Base-by-base conservation (phyloP, 2,888 invertebrate genomes). In the Dinocampus coccinellae region DNA sequence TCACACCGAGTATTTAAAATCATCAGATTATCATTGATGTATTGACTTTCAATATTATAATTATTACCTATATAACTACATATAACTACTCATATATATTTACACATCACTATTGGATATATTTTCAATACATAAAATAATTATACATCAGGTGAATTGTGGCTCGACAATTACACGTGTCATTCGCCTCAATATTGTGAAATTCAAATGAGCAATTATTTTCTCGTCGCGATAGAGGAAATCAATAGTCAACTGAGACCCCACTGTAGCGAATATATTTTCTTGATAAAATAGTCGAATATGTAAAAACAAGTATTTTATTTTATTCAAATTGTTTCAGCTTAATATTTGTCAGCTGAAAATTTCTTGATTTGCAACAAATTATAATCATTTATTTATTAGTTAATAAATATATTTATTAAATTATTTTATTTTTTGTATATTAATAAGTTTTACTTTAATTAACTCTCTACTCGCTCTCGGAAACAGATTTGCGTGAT, bases 401-500 rank as follows among this genome's bases (percentile, higher is more conserved):
- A 34, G 36, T 20, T 9, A 20, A 33, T 42, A 62, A 24, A 39
- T 39, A 29, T 29, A 29, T 20, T 7, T n/a, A 20, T 47, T 47
- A 1, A 13, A n/a, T n/a, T n/a, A n/a, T n/a, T n/a, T n/a, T n/a
- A n/a, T n/a, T 39, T 39, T 39, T 13, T n/a, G 13, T 39, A 2
- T n/a, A 3, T 1, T 0, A 3, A 22, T 34, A 13, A 33, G 52
- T 34, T n/a, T n/a, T 80, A 79, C 67, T 82, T 83, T 6, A 82
- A 84, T 78, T 82, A 80, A 83, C 84, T 47, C 83, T 84, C 20
- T 75, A 84, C 65, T 91, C 91, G 78, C 91, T 91, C 9, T 91
- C 91, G 0, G 91, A 91, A 3, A 91, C 90, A 13, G 91, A 91
- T 78, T 91, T 91, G 65, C 91, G 88, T 2, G 91, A 91, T 16